phyloP scores from a whole-genome alignment of 2,113 vertebrate species.

The Neodontobutis hainanensis region DNA sequence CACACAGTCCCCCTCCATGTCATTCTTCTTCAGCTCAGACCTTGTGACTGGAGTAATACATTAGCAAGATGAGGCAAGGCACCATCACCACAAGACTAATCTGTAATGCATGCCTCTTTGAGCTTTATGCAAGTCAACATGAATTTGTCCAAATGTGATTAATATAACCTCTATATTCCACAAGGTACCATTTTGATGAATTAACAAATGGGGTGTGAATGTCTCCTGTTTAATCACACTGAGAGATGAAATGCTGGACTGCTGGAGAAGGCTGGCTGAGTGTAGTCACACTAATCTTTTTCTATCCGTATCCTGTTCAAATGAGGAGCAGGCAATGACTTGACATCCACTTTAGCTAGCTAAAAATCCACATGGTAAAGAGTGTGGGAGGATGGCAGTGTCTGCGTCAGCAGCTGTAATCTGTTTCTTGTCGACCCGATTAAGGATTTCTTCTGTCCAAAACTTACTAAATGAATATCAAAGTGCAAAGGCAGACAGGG shows the following conservation, averaged over 20 bases:
- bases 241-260: conserved; percentile 61
- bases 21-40: conserved; percentile 43
- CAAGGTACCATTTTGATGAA: conserved; percentile 71
- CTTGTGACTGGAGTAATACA: conserved; percentile 44
- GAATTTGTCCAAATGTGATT: conserved; percentile 67
- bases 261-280: conserved; percentile 40
- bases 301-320: conserved; percentile 49
- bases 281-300: conserved; percentile 61
- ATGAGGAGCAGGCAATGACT: conserved; percentile 50
- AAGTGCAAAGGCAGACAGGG: background rate
- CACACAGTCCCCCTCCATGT: conserved; percentile 11
- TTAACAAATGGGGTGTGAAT: conserved; percentile 71
- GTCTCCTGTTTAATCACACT: conserved; percentile 69
- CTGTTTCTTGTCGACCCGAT: conserved; percentile 21
- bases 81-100: conserved; percentile 59
- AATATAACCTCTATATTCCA: conserved; percentile 60
- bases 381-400: conserved; percentile 26
- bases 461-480: conserved; percentile 10
- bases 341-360: conserved; percentile 45
- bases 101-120: conserved; percentile 55
- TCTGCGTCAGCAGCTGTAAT: conserved; percentile 25
- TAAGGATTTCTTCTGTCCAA: conserved; percentile 27
- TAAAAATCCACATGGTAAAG: conserved; percentile 40
- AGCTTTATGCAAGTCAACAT: conserved; percentile 61
- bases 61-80: conserved; percentile 48